Base-by-base conservation (phyloP, 1,140 invertebrate species). In the Zaprionus taronus region DNA sequence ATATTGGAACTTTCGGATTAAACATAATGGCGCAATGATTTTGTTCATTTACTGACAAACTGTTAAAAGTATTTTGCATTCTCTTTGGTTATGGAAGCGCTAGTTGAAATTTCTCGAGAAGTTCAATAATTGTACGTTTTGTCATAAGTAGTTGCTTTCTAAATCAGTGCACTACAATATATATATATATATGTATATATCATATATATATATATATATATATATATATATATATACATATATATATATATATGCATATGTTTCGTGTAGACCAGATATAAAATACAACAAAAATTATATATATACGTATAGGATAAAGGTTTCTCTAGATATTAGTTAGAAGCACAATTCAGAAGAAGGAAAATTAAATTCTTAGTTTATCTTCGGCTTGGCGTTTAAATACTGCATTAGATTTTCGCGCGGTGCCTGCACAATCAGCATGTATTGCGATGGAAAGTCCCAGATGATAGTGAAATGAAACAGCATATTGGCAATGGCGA, bases 401-500 rank as follows among this genome's bases (percentile, higher is more conserved):
- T 82, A 72, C 66, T 92, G 74, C 31, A 67, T 64, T 4, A 92
- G 55, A 77, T 84, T 80, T n/a, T 91, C 78, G 11, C 77, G 90
- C 24, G 89, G 70, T 81, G 93, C 93, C 79, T 95, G 95, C 68
- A 95, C 94, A 58, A 98, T 96, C 73, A 97, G 93, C 72, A 98
- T 93, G 79, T 96, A 94, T 91, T 97, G 96, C 56, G 95, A 95
- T 34, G 97, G 96, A 93, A 98, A 97, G 93, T 98, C 97, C 84
- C 96, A 94, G 65, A 97, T 96, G 34, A 97, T 96, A 12, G 97
- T 97, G 24, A 97, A 95, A 91, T 98, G 97, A 93, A 97, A 98
- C 44, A 95, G 96, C 97, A 98, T 98, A 92, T 98, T 98, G 86
- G 97, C 96, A 49, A 95, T 96, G 51, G 97, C 97, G 91, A 98